phyloP scores from a whole-genome alignment of 1,140 invertebrate species.

The Trichogramma pretiosum region DNA sequence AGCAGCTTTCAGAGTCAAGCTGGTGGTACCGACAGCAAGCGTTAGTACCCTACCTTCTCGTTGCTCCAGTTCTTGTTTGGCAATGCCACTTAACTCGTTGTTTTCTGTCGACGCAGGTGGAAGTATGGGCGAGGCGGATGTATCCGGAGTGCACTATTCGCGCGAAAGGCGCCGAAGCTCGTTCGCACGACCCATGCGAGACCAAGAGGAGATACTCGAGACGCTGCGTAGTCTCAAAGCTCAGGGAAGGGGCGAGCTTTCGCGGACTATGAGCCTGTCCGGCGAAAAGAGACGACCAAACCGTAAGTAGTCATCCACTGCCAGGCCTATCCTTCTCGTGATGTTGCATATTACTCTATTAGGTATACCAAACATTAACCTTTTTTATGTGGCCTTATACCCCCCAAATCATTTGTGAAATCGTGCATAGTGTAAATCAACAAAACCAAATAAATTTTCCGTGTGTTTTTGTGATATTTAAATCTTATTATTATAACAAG shows the following conservation, averaged over 20 bases:
- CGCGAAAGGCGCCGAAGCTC: conserved; percentile 67
- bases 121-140: conserved; percentile 44
- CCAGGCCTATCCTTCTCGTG: too few relatives aligned
- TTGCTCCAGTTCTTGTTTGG: not conserved
- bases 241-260: conserved; percentile 70
- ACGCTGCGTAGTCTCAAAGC: conserved; percentile 62
- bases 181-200: conserved; percentile 58
- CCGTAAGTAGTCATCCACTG: conserved; percentile 50
- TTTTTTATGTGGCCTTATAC: too few relatives aligned
- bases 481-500: too few relatives aligned
- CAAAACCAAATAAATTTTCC: too few relatives aligned
- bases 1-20: conserved; percentile 65
- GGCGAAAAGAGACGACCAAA: conserved; percentile 50
- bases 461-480: too few relatives aligned
- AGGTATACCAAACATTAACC: too few relatives aligned
- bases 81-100: not conserved
- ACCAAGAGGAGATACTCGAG: conserved; percentile 66
- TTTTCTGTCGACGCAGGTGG: conserved; percentile 29
- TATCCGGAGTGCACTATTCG: conserved; percentile 49
- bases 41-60: conserved; percentile 28
- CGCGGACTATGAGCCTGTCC: conserved; percentile 66
- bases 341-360: too few relatives aligned
- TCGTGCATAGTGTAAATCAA: too few relatives aligned
- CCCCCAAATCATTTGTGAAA: too few relatives aligned
- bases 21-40: conserved; percentile 39